Percentiles rank a stretch among this genome's conserved stretches.
Evolutionary conservation across 2,113 vertebrate genomes (phyloP).

Genomic region (Echinops telfairi): DNA sequence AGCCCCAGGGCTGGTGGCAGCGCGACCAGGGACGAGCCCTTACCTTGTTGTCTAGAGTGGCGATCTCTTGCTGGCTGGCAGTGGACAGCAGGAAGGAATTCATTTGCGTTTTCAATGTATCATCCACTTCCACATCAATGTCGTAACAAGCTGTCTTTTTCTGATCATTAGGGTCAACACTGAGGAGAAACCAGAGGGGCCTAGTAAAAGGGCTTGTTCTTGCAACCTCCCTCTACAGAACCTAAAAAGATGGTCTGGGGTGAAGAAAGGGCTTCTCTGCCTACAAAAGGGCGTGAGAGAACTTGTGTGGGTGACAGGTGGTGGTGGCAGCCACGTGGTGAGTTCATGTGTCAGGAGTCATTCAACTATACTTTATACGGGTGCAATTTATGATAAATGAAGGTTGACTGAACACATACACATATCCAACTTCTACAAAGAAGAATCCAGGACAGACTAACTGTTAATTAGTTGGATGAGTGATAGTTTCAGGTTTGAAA

Average conservation of each 20-base stretch:
- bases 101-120: constrained; percentile 99
- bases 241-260: not conserved
- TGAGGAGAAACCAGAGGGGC: constrained; percentile 77
- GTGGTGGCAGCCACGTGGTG: not conserved
- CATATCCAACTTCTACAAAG: not conserved
- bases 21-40: not conserved
- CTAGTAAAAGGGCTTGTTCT: constrained; percentile 34
- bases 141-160: constrained; percentile 99
- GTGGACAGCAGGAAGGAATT: constrained; percentile 99
- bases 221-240: not conserved
- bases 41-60: constrained; percentile 99
- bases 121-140: constrained; percentile 99
- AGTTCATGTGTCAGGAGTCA: not conserved
- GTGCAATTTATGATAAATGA: not conserved
- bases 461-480: not conserved
- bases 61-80: constrained; percentile 99
- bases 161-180: constrained; percentile 99
- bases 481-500: not conserved
- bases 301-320: not conserved
- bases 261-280: not conserved
- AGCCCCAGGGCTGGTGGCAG: not conserved
- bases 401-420: not conserved
- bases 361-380: not conserved
- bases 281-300: not conserved
- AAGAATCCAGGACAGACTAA: not conserved